Evolutionary conservation across 2,797 vertebrate species (phyloP).

Genomic region (Natrix natrix): DNA sequence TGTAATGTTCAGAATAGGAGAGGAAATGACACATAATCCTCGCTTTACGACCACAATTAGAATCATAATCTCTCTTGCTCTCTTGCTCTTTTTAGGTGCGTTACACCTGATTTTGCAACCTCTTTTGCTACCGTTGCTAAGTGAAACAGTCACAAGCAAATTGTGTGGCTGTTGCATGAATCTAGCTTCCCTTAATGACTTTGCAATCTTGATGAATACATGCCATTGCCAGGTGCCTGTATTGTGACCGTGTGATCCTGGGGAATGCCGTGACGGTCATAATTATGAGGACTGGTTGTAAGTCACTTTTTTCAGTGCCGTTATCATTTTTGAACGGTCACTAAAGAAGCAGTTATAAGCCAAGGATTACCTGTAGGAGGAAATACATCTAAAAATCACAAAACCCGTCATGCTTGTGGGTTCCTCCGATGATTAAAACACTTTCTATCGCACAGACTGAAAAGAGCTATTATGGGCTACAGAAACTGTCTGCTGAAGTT

Average conservation of each 20-base stretch:
- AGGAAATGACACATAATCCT: neutral
- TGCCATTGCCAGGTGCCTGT: neutral
- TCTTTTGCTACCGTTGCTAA: neutral
- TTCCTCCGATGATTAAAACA: neutral
- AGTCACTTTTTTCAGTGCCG: neutral
- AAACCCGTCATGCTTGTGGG: neutral
- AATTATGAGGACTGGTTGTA: neutral
- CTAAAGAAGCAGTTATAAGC: neutral
- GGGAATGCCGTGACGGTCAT: neutral
- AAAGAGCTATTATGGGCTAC: neutral
- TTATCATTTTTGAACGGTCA: neutral
- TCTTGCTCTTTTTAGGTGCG: neutral
- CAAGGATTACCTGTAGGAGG: neutral
- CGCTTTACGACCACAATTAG: neutral
- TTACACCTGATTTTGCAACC: neutral
- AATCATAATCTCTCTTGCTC: neutral
- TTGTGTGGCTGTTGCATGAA: neutral
- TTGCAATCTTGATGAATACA: neutral
- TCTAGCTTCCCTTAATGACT: neutral
- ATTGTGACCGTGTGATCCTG: neutral
- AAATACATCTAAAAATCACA: neutral
- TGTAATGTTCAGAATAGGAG: neutral
- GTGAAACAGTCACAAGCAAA: neutral
- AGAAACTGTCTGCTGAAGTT: neutral
- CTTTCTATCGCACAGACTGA: neutral